These are phyloP conservation scores for Trialeurodes vaporariorum DNA, from an alignment of 1,140 invertebrate genomes.

Conservation along the genomic window DNA sequence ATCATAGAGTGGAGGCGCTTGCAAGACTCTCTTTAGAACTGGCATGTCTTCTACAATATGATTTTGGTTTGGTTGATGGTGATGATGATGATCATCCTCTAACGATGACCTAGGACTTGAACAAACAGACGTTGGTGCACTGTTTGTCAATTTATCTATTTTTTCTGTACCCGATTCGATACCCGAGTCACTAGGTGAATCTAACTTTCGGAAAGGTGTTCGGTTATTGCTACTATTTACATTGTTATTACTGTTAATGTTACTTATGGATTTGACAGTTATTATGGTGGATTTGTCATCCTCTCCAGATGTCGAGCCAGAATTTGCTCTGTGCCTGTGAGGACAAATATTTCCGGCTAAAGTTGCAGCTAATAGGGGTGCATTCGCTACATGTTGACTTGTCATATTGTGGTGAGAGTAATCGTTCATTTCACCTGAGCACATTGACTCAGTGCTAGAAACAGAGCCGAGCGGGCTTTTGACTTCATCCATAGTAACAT, in stretches of 20 bases:
- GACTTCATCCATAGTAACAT: conserved; percentile 56
- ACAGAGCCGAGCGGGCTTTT: conserved; percentile 75
- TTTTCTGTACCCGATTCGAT: conserved; percentile 87
- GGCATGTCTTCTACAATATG: conserved; percentile 76
- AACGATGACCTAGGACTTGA: conserved; percentile 74
- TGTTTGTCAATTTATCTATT: conserved; percentile 52
- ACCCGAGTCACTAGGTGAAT: conserved; percentile 82
- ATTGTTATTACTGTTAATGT: not conserved
- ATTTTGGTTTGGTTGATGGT: conserved; percentile 25
- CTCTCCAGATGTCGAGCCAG: conserved; percentile 57
- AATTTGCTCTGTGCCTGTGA: conserved; percentile 53
- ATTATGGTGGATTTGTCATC: conserved; percentile 51
- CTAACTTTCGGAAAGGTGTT: conserved; percentile 52
- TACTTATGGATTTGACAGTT: conserved; percentile 41
- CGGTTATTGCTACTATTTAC: not conserved
- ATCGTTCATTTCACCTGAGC: conserved; percentile 48
- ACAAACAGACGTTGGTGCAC: conserved; percentile 63
- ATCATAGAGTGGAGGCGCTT: conserved; percentile 79
- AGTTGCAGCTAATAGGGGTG: conserved; percentile 63
- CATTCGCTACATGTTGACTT: conserved; percentile 43
- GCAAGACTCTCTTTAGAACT: conserved; percentile 77
- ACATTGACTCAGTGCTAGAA: conserved; percentile 67
- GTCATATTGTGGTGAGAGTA: conserved; percentile 23
- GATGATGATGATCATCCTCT: conserved; percentile 55
- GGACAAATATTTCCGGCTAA: conserved; percentile 53